phyloP scores from a whole-genome alignment of 2,797 vertebrate genomes.

The Neosilurus mollespiculum region DNA sequence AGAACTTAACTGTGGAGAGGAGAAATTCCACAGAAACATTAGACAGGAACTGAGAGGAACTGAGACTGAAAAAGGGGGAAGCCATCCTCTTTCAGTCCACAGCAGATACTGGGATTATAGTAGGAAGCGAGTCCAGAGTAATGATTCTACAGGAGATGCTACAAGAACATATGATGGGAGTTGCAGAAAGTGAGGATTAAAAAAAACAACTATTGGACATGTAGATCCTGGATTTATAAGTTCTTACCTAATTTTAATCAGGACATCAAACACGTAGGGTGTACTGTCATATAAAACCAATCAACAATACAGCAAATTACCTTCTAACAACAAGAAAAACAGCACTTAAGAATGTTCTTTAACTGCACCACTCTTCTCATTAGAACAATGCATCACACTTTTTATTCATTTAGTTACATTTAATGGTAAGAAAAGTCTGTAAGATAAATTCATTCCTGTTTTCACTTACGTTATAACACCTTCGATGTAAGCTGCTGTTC shows the following conservation, averaged over 20 bases:
- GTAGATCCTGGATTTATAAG: neutral
- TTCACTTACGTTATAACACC: neutral
- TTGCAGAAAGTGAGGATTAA: neutral
- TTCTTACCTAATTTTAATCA: neutral
- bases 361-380: neutral
- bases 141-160: neutral
- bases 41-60: neutral
- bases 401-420: neutral
- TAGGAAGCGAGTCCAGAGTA: neutral
- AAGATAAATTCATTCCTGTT: neutral
- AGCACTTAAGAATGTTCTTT: neutral
- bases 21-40: neutral
- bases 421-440: neutral
- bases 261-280: neutral
- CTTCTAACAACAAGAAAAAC: neutral
- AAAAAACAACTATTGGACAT: neutral
- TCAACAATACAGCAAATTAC: neutral
- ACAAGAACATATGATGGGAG: neutral
- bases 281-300: neutral
- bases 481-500: neutral
- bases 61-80: neutral
- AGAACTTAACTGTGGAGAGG: neutral
- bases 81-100: neutral
- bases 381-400: neutral
- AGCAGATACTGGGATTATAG: neutral